Evolutionary conservation across 2,113 vertebrate genomes (phyloP).

Genomic region (Amblyopsis rosae): DNA sequence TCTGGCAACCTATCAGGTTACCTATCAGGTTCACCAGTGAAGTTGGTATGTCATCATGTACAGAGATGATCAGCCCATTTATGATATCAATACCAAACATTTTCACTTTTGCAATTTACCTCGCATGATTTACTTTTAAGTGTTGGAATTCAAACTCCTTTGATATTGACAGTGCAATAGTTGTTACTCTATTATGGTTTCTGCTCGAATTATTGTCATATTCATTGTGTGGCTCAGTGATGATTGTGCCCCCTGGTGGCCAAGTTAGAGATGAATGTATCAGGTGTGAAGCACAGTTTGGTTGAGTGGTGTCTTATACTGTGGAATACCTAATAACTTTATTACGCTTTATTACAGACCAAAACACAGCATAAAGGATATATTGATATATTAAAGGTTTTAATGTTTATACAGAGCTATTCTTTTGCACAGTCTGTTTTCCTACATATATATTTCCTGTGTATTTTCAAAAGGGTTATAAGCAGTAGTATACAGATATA

Average conservation of each 20-base stretch:
- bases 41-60: background rate
- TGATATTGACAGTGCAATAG: background rate
- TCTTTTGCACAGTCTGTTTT: slow-evolving; percentile 93
- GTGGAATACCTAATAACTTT: slow-evolving; percentile 75
- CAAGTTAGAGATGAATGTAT: slow-evolving; percentile 82
- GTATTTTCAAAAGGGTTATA: slow-evolving; percentile 84
- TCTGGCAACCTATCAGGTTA: too few relatives aligned
- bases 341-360: slow-evolving; percentile 84
- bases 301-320: slow-evolving; percentile 77
- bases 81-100: background rate
- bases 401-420: slow-evolving; percentile 91
- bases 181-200: background rate
- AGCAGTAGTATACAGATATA: slow-evolving; percentile 15
- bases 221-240: slow-evolving; percentile 35
- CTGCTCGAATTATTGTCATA: background rate
- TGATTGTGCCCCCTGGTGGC: slow-evolving; percentile 43
- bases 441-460: slow-evolving; percentile 83
- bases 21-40: background rate
- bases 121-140: slow-evolving; percentile 14
- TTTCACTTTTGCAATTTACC: background rate
- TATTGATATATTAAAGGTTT: slow-evolving; percentile 74
- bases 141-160: background rate
- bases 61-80: background rate
- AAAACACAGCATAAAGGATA: slow-evolving; percentile 70
- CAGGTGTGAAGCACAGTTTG: slow-evolving; percentile 64